Percentiles rank a stretch among this genome's conserved stretches.
Evolutionary conservation across 2,888 invertebrate genomes (phyloP).

Genomic region (Drosophila ustulata): DNA sequence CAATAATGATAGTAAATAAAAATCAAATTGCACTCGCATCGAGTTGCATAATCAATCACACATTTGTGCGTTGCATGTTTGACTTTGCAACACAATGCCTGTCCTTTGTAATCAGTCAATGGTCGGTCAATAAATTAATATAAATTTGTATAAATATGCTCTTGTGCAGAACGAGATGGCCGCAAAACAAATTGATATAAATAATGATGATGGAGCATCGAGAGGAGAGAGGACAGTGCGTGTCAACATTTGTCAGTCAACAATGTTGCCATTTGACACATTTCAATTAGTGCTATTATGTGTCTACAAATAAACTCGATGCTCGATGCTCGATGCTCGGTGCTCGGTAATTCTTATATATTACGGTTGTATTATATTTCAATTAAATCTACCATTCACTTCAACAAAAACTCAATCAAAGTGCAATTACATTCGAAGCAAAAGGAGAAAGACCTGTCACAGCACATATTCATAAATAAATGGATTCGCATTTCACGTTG

Average conservation of each 20-base stretch:
- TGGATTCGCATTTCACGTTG: background rate
- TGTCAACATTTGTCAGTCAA: constrained; percentile 38
- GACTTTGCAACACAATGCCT: constrained; percentile 3
- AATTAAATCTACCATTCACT: constrained; percentile 41
- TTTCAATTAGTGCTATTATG: constrained; percentile 44
- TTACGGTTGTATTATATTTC: constrained; percentile 44
- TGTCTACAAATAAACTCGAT: constrained; percentile 18
- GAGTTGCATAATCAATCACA: background rate
- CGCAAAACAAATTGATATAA: constrained; percentile 41
- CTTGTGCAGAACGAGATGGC: constrained; percentile 1
- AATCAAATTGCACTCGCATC: constrained; percentile 3
- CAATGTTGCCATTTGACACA: constrained; percentile 37
- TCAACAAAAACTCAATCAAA: constrained; percentile 49
- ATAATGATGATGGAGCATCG: constrained; percentile 39
- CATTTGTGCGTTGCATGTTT: background rate
- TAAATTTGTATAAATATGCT: constrained; percentile 29
- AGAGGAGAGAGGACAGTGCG: constrained; percentile 1
- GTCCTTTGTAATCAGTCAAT: constrained; percentile 27
- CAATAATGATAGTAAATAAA: background rate
- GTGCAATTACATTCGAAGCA: constrained; percentile 39
- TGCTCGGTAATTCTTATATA: constrained; percentile 6
- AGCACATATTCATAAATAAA: constrained; percentile 32
- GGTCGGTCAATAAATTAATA: constrained; percentile 38
- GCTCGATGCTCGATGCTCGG: background rate
- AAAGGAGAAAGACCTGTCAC: background rate